Conservation (phyloP, 2,113 vertebrate species). For the Chinchilla lanigera region DNA sequence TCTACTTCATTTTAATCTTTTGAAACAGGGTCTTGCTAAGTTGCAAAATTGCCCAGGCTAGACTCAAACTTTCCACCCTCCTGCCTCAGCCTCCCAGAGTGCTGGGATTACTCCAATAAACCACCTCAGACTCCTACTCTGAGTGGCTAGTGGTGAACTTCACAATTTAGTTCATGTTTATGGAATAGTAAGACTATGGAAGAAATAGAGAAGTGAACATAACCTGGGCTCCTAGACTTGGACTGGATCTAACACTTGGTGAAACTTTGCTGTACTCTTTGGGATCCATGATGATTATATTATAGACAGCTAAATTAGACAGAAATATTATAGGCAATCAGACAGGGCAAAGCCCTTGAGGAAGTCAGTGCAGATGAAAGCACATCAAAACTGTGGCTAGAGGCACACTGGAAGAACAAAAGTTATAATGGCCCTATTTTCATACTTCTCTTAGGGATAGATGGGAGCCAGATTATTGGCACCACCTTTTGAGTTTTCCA, state of each 20-base stretch:
- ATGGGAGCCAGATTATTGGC: too few species aligned
- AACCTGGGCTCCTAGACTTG: neutral
- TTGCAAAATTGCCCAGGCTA: neutral
- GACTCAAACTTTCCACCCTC: neutral
- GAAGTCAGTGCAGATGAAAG: neutral
- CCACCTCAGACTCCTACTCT: neutral
- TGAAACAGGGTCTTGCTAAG: neutral
- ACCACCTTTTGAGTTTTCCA: too few species aligned
- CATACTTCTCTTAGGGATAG: neutral
- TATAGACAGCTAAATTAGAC: neutral
- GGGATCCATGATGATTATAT: neutral
- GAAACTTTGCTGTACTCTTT: neutral
- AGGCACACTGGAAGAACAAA: neutral
- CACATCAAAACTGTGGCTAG: neutral
- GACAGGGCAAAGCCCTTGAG: neutral
- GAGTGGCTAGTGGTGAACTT: neutral
- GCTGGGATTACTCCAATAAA: neutral
- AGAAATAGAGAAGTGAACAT: neutral
- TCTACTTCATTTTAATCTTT: neutral
- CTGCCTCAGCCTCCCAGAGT: neutral
- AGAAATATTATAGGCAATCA: neutral
- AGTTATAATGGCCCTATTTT: neutral
- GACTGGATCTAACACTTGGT: neutral
- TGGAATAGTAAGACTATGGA: neutral
- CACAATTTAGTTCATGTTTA: neutral